phyloP scores from a whole-genome alignment of 35 echinoderm and acorn worm genomes.

The Nesometra sesokonis region DNA sequence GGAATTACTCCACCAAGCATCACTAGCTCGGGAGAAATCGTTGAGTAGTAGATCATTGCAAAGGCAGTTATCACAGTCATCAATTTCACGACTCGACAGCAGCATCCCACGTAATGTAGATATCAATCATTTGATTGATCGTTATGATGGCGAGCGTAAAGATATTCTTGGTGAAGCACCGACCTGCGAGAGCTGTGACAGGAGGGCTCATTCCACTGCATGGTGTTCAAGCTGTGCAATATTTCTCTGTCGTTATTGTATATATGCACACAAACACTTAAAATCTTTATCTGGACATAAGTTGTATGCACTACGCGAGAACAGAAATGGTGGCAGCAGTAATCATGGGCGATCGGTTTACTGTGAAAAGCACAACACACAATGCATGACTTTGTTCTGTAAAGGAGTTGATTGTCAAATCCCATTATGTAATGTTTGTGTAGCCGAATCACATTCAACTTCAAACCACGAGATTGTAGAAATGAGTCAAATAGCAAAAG shows the following conservation, averaged over 20 bases:
- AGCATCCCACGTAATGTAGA: background rate
- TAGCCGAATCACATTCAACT: background rate
- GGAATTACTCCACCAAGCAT: background rate
- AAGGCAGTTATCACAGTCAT: background rate
- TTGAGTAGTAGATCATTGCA: background rate
- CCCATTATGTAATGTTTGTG: background rate
- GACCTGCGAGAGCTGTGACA: background rate
- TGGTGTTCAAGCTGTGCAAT: background rate
- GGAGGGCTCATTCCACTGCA: background rate
- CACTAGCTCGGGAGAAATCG: background rate
- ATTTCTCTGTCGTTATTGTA: background rate
- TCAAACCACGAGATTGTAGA: background rate
- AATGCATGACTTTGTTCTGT: background rate
- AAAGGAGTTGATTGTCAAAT: background rate
- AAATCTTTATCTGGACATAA: background rate
- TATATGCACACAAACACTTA: background rate
- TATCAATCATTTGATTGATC: background rate
- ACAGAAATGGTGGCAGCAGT: background rate
- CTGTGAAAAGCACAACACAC: background rate
- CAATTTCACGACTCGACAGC: background rate
- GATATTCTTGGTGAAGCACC: background rate
- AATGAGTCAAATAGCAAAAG: background rate
- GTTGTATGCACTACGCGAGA: background rate
- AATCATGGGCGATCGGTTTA: background rate
- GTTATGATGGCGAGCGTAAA: background rate